These are phyloP conservation scores for Serinus canaria DNA, from an alignment of 2,113 vertebrate genomes.

Conservation along the genomic window DNA sequence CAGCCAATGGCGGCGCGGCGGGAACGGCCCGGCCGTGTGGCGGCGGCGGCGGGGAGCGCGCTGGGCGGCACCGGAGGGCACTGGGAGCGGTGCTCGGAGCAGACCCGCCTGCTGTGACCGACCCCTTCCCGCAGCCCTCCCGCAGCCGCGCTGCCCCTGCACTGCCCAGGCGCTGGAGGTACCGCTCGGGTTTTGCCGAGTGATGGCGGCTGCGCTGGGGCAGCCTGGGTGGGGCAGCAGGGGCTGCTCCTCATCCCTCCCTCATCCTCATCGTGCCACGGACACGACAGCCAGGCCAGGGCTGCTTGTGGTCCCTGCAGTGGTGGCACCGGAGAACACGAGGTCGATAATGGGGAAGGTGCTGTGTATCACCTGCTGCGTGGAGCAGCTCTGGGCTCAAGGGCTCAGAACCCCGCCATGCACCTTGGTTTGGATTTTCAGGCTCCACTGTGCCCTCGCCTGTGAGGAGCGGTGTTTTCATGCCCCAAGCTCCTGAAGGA, in stretches of 20 bases:
- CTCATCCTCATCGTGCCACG: not conserved
- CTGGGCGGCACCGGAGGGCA: rapidly evolving
- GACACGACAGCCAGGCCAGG: not conserved
- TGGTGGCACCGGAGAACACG: not conserved
- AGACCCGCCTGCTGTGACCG: no score
- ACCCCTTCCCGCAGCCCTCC: not conserved
- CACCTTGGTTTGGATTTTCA: not conserved
- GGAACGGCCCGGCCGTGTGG: no score
- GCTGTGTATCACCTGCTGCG: not conserved
- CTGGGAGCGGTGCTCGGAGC: not conserved
- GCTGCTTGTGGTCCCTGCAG: not conserved
- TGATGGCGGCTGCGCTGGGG: not conserved
- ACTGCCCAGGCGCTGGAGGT: not conserved
- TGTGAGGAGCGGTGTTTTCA: rapidly evolving
- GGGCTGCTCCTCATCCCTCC: not conserved
- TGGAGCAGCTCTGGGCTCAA: not conserved
- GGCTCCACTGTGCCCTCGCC: rapidly evolving
- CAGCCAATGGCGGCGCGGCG: not conserved
- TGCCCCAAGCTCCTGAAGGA: not conserved
- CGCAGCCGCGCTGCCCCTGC: not conserved
- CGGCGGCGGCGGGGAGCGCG: not conserved
- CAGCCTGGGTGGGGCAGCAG: not conserved
- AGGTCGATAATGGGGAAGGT: not conserved
- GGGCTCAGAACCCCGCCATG: rapidly evolving
- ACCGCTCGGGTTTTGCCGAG: not conserved